phyloP scores from a whole-genome alignment of 23 tunicate genomes.

The Ciona savignyi region DNA sequence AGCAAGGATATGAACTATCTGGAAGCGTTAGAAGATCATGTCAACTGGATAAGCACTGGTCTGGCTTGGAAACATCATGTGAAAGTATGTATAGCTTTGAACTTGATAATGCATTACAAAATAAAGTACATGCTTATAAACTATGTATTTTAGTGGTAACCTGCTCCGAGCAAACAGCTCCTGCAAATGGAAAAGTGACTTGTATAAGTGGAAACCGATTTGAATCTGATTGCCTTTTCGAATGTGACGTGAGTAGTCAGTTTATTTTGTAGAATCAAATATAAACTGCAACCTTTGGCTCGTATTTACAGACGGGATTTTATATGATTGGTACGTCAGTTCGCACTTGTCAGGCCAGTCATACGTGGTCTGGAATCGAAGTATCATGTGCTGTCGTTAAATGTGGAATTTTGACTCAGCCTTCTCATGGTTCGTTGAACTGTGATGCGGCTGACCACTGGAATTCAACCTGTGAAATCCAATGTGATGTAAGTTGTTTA shows the following conservation, averaged over 20 bases:
- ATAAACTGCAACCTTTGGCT: not conserved
- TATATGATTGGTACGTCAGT: conserved; percentile 21
- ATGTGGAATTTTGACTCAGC: conserved; percentile 10
- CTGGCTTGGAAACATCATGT: conserved; percentile 36
- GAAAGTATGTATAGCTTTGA: conserved; percentile 11
- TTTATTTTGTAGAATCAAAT: not conserved
- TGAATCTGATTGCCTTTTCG: conserved; percentile 53
- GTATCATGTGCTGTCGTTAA: conserved; percentile 19
- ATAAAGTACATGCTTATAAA: not conserved
- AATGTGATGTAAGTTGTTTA: conserved; percentile 63
- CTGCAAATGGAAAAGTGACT: conserved; percentile 45
- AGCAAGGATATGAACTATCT: conserved; percentile 10
- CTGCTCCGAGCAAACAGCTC: conserved; percentile 41
- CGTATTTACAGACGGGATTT: conserved; percentile 44
- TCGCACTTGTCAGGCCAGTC: conserved; percentile 52
- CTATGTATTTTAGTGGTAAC: conserved; percentile 17
- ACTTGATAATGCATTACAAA: not conserved
- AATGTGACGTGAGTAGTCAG: conserved; percentile 49
- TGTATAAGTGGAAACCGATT: conserved; percentile 47
- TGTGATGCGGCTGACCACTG: conserved; percentile 49
- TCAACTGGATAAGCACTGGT: conserved; percentile 38
- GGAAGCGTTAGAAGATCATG: conserved; percentile 35
- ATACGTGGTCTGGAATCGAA: conserved; percentile 55
- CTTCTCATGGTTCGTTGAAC: conserved; percentile 16
- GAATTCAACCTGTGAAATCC: conserved; percentile 45